A percentile compares a stretch with the other conserved stretches of the same genome.
Conservation (phyloP, 2,113 vertebrate species). For the Marcusenius ussheri region DNA sequence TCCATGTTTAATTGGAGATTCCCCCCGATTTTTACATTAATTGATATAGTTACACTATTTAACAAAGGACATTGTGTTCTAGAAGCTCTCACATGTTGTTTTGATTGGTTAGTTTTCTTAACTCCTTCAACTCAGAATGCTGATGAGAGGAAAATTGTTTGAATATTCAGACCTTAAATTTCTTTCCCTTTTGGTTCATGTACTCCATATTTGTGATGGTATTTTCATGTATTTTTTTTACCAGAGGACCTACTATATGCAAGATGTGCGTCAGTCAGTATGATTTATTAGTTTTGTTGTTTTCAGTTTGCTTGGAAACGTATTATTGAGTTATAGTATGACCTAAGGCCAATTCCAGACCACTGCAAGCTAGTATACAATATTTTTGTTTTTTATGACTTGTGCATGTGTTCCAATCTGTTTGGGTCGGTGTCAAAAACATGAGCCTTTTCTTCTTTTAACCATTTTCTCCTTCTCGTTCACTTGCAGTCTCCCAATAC, state of each 20-base stretch:
- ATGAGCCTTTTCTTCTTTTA: not conserved
- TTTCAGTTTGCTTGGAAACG: not conserved
- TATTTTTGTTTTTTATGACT: not conserved
- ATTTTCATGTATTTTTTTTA: not conserved
- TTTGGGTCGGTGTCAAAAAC: not conserved
- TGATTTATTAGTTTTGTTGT: not conserved
- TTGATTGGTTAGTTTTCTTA: not conserved
- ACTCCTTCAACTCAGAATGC: not conserved
- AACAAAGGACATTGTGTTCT: not conserved
- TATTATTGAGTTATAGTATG: not conserved
- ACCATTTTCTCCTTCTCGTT: not conserved
- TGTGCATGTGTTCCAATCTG: not conserved
- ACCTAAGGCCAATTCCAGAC: not conserved
- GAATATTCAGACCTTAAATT: not conserved
- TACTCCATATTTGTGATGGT: not conserved
- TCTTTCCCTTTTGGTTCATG: not conserved
- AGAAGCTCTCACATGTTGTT: not conserved
- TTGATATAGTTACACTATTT: not conserved
- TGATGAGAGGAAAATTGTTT: not conserved
- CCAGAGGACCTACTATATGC: not conserved
- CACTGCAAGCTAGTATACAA: not conserved
- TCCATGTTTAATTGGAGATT: not conserved
- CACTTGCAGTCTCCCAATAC: slow-evolving; percentile 51
- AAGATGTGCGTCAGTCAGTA: not conserved
- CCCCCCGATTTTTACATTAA: not conserved